Base-by-base conservation (phyloP, 2,888 invertebrate genomes). In the Apocheima hispidaria region DNA sequence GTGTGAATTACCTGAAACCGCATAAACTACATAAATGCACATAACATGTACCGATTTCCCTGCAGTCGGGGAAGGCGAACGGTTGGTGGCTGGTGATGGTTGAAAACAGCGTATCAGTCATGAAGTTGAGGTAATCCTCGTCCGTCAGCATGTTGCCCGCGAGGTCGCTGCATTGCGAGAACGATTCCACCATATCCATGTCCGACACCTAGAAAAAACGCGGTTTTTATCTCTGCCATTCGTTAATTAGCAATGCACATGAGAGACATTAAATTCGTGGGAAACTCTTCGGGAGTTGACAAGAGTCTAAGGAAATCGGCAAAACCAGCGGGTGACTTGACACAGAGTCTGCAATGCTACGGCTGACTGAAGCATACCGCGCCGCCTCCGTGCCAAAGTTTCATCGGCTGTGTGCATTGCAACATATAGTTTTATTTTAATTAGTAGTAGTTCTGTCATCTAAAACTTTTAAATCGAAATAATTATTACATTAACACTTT, bases 41-140 rank as follows among this genome's bases (percentile, higher is more conserved):
- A n/a, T n/a, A n/a, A n/a, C n/a, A n/a, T n/a, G 36, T 94, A 98
- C 98, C 97, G 74, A 99, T 97, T 94, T 99, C 99, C 90, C 98
- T 95, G 54, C 98, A 96, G 93, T 99, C 99, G 10, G 99, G 99
- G 91, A 99, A 99, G 67, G 97, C 96, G 92, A 98, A 98, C 6
- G 99, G 98, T 86, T 97, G 96, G 85, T 96, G 96, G 69, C 94
- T 95, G 72, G 94, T 94, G 78, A 97, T 97, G 73, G 97, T 97
- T 54, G 98, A 97, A 88, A 98, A 98, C 53, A 98, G 94, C 12
- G 97, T 98, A 86, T 98, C 98, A 81, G 96, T 97, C 95, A 97
- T 97, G 82, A 97, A 95, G 83, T 95, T 96, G 94, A 97, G 96
- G 80, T 97, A 96, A 86, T 97, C 97, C 87, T 97, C 96, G 92